Conservation (phyloP, 2,888 invertebrate species). For the Eupithecia subumbrata region DNA sequence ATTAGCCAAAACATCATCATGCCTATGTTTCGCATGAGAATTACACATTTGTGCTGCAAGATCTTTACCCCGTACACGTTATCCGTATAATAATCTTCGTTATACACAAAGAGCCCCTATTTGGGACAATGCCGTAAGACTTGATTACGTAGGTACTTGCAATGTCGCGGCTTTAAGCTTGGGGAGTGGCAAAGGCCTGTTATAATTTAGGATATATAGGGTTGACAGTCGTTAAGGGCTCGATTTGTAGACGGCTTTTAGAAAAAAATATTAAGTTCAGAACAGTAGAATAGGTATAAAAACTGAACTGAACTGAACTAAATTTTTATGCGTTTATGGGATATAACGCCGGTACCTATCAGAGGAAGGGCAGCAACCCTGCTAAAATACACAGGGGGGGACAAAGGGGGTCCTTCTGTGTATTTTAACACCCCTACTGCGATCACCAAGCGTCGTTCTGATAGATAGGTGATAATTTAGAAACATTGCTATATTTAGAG, state of each 20-base stretch:
- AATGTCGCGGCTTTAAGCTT: conserved; percentile 40
- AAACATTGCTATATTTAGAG: no score
- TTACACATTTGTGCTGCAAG: conserved; percentile 33
- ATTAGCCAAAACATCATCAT: conserved; percentile 21
- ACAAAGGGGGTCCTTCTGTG: no score
- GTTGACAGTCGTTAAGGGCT: not conserved
- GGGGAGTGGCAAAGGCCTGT: conserved; percentile 30
- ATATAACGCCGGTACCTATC: not conserved
- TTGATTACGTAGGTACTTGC: conserved; percentile 40
- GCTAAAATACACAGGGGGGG: no score
- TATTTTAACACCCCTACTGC: not conserved
- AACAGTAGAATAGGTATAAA: not conserved
- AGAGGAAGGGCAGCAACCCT: not conserved
- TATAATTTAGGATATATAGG: conserved; percentile 24
- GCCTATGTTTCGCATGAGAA: conserved; percentile 36
- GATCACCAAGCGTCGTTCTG: no score
- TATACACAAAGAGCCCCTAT: conserved; percentile 42
- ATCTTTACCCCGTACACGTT: conserved; percentile 38
- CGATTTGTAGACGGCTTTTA: not conserved
- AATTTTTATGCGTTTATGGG: no score
- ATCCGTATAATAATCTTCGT: conserved; percentile 44
- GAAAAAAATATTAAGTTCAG: no score
- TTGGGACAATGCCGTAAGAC: conserved; percentile 41
- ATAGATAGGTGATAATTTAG: no score
- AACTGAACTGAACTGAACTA: no score